These are phyloP conservation scores for Ophthalmolycus amberensis DNA, from an alignment of 2,113 vertebrate species.

Conservation along the genomic window DNA sequence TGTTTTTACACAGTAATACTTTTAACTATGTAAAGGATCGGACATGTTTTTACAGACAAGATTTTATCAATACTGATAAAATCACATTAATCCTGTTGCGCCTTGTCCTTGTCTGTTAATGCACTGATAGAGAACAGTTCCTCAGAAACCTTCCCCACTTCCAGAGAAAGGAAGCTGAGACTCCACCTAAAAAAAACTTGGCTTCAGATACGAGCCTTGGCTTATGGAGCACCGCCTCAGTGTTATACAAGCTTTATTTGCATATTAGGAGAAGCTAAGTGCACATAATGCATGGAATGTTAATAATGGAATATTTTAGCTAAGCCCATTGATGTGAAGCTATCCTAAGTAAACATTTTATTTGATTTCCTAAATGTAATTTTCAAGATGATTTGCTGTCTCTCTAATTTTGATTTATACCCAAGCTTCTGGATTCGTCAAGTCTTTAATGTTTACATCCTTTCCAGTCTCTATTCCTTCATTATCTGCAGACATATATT, in stretches of 20 bases:
- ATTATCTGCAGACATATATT: not conserved
- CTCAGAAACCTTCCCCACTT: conserved; percentile 57
- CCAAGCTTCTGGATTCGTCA: not conserved
- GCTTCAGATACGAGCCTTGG: not conserved
- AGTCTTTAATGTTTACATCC: not conserved
- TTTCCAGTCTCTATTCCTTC: not conserved
- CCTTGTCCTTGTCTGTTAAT: not conserved
- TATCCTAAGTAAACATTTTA: not conserved
- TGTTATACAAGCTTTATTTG: not conserved
- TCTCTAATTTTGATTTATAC: not conserved
- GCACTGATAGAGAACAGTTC: conserved; percentile 15
- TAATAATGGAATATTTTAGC: not conserved
- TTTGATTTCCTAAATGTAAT: not conserved
- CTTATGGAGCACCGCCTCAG: not conserved
- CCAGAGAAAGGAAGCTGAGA: conserved; percentile 36
- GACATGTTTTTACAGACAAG: not conserved
- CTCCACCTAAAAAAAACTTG: conserved; percentile 18
- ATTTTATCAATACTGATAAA: not conserved
- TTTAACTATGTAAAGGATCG: too few relatives aligned
- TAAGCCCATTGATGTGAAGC: not conserved
- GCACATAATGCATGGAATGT: too few relatives aligned
- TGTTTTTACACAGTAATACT: not conserved
- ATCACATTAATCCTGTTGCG: not conserved
- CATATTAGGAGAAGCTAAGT: not conserved
- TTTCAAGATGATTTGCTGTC: not conserved